Evolutionary conservation across 2,113 vertebrate species (phyloP).

Genomic region (Lepidothrix coronata): DNA sequence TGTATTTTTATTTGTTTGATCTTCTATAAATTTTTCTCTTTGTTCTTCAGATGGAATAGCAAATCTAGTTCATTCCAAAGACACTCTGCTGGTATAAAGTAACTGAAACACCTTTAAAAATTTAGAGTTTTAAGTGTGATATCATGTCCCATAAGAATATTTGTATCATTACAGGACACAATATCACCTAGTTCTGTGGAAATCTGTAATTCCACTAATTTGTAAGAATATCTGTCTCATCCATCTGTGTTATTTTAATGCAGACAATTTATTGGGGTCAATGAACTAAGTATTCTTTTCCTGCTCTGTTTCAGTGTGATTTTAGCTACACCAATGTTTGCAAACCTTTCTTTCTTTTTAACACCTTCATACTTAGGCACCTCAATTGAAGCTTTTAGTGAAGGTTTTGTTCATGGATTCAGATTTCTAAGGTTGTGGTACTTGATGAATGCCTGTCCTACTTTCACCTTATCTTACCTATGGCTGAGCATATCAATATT

Average conservation of each 20-base stretch:
- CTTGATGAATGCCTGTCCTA: not conserved
- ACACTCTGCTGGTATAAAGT: not conserved
- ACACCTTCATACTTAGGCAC: not conserved
- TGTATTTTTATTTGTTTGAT: slow-evolving; percentile 60
- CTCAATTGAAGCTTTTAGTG: not conserved
- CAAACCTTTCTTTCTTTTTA: not conserved
- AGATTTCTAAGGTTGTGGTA: not conserved
- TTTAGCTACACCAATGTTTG: not conserved
- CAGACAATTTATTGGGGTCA: not conserved
- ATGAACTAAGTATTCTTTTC: not conserved
- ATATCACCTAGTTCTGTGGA: not conserved
- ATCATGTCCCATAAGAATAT: slow-evolving; percentile 43
- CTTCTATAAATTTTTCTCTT: slow-evolving; percentile 64
- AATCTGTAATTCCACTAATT: not conserved
- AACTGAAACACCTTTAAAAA: slow-evolving; percentile 44
- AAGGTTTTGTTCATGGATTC: not conserved
- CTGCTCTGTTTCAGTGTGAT: not conserved
- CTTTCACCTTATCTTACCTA: not conserved
- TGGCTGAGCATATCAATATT: not conserved
- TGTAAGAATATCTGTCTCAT: not conserved
- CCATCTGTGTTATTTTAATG: not conserved
- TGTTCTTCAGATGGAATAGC: slow-evolving; percentile 54
- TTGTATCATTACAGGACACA: slow-evolving; percentile 46
- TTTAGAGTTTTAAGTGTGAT: slow-evolving; percentile 41
- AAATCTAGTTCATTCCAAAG: slow-evolving; percentile 24